phyloP scores from a whole-genome alignment of 1,140 invertebrate genomes.

The Brachionus paranguensis region DNA sequence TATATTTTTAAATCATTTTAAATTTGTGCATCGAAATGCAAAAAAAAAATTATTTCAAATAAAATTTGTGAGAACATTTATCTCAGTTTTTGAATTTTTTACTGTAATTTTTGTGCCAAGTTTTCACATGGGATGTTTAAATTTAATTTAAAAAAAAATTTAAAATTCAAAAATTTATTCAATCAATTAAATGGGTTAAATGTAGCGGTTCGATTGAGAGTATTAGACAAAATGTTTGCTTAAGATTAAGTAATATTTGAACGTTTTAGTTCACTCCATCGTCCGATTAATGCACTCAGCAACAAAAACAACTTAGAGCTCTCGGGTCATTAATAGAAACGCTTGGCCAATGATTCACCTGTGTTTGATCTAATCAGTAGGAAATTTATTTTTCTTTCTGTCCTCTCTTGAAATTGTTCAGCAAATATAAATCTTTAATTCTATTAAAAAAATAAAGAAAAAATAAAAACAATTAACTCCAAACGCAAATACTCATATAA shows the following conservation, averaged over 20 bases:
- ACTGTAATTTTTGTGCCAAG: too few species aligned
- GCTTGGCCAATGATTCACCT: conserved; percentile 6
- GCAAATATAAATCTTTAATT: conserved; percentile 12
- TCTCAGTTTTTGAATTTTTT: too few species aligned
- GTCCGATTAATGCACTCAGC: neutral
- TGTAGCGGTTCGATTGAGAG: neutral
- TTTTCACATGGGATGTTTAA: too few species aligned
- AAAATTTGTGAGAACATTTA: too few species aligned
- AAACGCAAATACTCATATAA: neutral
- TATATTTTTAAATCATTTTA: too few species aligned
- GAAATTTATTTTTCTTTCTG: conserved; percentile 14
- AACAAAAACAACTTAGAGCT: neutral
- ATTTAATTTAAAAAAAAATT: neutral
- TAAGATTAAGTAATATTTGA: conserved; percentile 29
- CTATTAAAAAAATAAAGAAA: neutral
- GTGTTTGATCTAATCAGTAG: conserved; percentile 31
- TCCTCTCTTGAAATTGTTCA: neutral
- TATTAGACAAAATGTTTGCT: neutral
- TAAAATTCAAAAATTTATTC: neutral
- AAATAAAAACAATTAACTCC: neutral
- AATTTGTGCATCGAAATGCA: too few species aligned
- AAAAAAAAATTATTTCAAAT: too few species aligned
- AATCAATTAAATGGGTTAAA: neutral
- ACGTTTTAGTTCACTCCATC: neutral
- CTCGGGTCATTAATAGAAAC: neutral